Evolutionary conservation across 1,140 invertebrate species (phyloP).

Genomic region (Ips typographus): DNA sequence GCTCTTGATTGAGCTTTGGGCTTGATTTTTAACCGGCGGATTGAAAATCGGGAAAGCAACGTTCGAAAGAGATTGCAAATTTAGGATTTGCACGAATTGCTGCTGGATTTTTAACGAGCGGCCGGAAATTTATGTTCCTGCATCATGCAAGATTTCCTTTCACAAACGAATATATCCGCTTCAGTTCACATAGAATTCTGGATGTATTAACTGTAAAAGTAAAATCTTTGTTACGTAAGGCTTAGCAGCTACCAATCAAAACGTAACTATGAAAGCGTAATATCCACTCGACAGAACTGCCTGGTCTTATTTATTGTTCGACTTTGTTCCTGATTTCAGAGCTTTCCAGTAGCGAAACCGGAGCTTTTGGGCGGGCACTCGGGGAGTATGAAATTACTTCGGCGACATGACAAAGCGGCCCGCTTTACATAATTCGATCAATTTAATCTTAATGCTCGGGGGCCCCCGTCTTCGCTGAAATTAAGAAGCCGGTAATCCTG

Average conservation of each 20-base stretch:
- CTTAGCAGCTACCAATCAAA: too few relatives aligned
- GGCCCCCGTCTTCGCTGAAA: conserved; percentile 20
- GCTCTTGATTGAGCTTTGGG: conserved; percentile 47
- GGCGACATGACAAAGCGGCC: conserved; percentile 30
- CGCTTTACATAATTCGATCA: conserved; percentile 35
- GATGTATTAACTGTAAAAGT: too few relatives aligned
- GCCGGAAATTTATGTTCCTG: conserved; percentile 21
- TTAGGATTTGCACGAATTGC: conserved; percentile 35
- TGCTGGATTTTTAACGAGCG: conserved; percentile 31
- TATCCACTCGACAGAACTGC: not conserved
- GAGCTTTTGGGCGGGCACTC: conserved; percentile 13
- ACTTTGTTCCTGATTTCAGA: conserved; percentile 37
- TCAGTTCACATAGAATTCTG: too few relatives aligned
- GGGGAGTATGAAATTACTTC: conserved; percentile 32
- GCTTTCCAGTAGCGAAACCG: conserved; percentile 25
- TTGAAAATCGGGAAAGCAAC: conserved; percentile 44
- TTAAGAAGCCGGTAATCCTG: conserved; percentile 30
- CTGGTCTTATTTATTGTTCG: conserved; percentile 5
- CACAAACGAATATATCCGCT: not conserved
- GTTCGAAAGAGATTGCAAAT: conserved; percentile 43
- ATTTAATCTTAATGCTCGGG: conserved; percentile 27
- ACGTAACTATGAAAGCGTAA: too few relatives aligned
- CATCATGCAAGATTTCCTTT: conserved; percentile 2
- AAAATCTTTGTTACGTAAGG: too few relatives aligned
- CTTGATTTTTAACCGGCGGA: conserved; percentile 49